These are phyloP conservation scores for Rhabditophanes sp. DNA, from an alignment of 2,888 invertebrate species.

Conservation along the genomic window DNA sequence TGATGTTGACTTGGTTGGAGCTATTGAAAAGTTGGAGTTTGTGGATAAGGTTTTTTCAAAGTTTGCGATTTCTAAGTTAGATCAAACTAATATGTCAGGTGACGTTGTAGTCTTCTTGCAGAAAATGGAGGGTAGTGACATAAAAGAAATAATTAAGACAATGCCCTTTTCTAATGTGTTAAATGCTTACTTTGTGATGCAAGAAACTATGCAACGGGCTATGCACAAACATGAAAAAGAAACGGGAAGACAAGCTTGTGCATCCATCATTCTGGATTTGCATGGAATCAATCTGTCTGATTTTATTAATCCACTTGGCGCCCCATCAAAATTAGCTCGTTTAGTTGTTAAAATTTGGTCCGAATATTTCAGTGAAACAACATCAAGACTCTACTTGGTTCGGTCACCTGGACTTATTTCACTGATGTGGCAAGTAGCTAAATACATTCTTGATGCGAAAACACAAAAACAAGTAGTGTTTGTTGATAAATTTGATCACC, in stretches of 20 bases:
- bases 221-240: constrained; percentile 25
- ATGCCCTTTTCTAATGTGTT: constrained; percentile 32
- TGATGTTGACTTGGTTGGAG: constrained; percentile 16
- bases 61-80: constrained; percentile 27
- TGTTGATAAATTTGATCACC: constrained; percentile 20
- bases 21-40: constrained; percentile 16
- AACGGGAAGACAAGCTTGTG: constrained; percentile 28
- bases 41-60: constrained; percentile 21
- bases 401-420: constrained; percentile 35
- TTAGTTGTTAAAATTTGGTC: constrained; percentile 35
- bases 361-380: constrained; percentile 36
- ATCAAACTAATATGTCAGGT: constrained; percentile 18
- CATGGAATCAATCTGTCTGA: constrained; percentile 26
- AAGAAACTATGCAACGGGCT: constrained; percentile 29
- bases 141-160: constrained; percentile 34
- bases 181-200: constrained; percentile 34
- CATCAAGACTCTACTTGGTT: constrained; percentile 24
- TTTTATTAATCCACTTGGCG: constrained; percentile 32
- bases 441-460: constrained; percentile 22
- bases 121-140: constrained; percentile 29
- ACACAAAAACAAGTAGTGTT: constrained; percentile 26
- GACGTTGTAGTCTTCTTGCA: constrained; percentile 37
- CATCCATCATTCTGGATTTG: constrained; percentile 32
- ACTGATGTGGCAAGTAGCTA: constrained; percentile 31
- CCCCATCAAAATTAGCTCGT: constrained; percentile 26